Base-by-base conservation (phyloP, 1,140 invertebrate species). In the Drosophila sulfurigaster region DNA sequence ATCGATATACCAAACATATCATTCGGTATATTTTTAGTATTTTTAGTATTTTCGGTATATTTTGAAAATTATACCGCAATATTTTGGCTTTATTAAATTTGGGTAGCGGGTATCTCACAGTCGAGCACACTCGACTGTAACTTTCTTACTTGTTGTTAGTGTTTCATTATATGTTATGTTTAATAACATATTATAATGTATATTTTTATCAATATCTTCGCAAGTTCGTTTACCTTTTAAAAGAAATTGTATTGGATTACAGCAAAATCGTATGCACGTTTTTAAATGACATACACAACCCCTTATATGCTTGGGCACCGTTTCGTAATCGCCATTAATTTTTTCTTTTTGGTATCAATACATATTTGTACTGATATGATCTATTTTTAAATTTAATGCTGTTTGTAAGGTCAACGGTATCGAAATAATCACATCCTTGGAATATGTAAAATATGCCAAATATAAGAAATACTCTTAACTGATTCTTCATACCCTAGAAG, bases 221-320 rank as follows among this genome's bases (percentile, higher is more conserved):
- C 71, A 86, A 48, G 52, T 38, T 43, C 6, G 8, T 13, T 25
- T 20, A 52, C 20, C 1, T 1, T 5, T 1, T 45, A 63, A 16
- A 8, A 69, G 46, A 8, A 35, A 7, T 2, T 43, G 13, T 11
- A 52, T 48, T 1, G 52, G 60, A 25, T 67, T 58, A 54, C 88
- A 89, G 15, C 88, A 89, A 10, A 89, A 81, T 1, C 71, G 70
- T 6, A 90, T 52, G 35, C 89, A 91, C 1, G 51, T 11, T 32
- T 51, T 79, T 1, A 76, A 1, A 8, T 74, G 25, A 16, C 86
- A 91, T 0, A 78, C 57, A 67, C 81, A 91, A 1, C 79, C 89
- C 3, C 89, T 71, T 1, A 11, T 32, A 28, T 91, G 79, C 0
- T 35, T 49, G 16, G 72, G 10, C 6, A 79, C 83, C 0, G 51